These are phyloP conservation scores for Asbolus verrucosus DNA, from an alignment of 1,140 invertebrate genomes.

Conservation along the genomic window DNA sequence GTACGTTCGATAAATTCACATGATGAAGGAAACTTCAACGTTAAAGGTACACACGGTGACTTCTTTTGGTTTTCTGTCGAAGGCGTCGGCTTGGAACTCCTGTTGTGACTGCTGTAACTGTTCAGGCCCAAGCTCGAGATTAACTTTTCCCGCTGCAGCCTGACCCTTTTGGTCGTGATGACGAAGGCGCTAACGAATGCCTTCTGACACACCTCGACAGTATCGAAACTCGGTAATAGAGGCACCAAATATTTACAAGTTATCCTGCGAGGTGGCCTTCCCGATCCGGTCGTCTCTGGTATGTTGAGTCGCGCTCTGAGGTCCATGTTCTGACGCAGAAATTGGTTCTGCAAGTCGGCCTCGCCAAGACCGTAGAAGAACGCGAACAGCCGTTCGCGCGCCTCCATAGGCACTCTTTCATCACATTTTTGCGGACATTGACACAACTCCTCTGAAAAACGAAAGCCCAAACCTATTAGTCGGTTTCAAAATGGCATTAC, in stretches of 20 bases:
- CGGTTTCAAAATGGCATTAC: neutral
- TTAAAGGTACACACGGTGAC: slow-evolving; percentile 3
- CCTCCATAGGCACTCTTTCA: slow-evolving; percentile 65
- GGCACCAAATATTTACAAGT: slow-evolving; percentile 69
- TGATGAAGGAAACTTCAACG: slow-evolving; percentile 22
- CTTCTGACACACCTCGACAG: slow-evolving; percentile 69
- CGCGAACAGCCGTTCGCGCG: slow-evolving; percentile 64
- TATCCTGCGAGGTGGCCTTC: slow-evolving; percentile 64
- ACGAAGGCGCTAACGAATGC: slow-evolving; percentile 69
- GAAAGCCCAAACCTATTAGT: too few species aligned
- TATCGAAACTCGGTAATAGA: slow-evolving; percentile 59
- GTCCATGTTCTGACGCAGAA: slow-evolving; percentile 66
- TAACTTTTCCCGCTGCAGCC: slow-evolving; percentile 67
- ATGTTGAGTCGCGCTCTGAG: slow-evolving; percentile 62
- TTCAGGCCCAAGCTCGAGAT: slow-evolving; percentile 64
- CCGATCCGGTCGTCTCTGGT: slow-evolving; percentile 60
- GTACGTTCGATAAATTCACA: slow-evolving; percentile 32
- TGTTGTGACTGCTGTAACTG: slow-evolving; percentile 62
- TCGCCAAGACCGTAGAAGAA: slow-evolving; percentile 67
- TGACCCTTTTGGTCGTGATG: slow-evolving; percentile 68
- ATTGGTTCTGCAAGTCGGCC: slow-evolving; percentile 65
- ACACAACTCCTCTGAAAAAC: slow-evolving; percentile 67
- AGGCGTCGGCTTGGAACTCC: slow-evolving; percentile 45
- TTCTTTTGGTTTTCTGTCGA: slow-evolving; percentile 41
- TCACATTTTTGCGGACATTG: slow-evolving; percentile 70